Base-by-base conservation (phyloP, 2,888 invertebrate species). In the Ochropacha duplaris region DNA sequence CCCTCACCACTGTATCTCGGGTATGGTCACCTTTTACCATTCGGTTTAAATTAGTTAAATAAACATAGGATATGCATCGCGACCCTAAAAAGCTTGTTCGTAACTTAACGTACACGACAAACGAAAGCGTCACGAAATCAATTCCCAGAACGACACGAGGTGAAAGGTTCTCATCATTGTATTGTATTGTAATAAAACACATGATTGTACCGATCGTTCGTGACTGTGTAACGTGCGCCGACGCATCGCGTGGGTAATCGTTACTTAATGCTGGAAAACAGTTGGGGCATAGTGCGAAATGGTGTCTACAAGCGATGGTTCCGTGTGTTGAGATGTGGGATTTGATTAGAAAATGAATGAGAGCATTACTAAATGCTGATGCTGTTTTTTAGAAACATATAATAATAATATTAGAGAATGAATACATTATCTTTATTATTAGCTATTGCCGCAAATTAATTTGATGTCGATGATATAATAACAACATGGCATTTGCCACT, bases 101-200 rank as follows among this genome's bases (percentile, higher is more conserved):
- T 39, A 57, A 57, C 64, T 59, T 62, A 60, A 39, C 56, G 57
- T 54, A 61, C 39, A 39, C 39, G 66, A 76, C 72, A 78, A 80
- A 79, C 67, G 80, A 83, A 86, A 84, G 81, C 77, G 71, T 76
- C 71, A 75, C 68, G 70, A 68, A 73, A 71, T 68, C 64, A 74
- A 78, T 80, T 85, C 81, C 75, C 81, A 82, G 79, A 76, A 80
- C 70, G 68, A 64, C 67, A 74, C 61, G 63, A 78, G 81, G 84
- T 83, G 86, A 86, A 84, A 86, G 78, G 83, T 84, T 84, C 79
- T 78, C 84, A 88, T 74, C 55, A 83, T 85, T 86, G 81, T 83
- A 57, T 68, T 64, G 66, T 52, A 52, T 52, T 34, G 31, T 31
- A 52, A 31, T 52, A 52, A 52, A 52, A 52, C 62, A 62, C 66